Percentiles rank a stretch among this genome's conserved stretches.
These are phyloP conservation scores for Epinephelus fuscoguttatus DNA, from an alignment of 2,113 vertebrate species.

Conservation along the genomic window DNA sequence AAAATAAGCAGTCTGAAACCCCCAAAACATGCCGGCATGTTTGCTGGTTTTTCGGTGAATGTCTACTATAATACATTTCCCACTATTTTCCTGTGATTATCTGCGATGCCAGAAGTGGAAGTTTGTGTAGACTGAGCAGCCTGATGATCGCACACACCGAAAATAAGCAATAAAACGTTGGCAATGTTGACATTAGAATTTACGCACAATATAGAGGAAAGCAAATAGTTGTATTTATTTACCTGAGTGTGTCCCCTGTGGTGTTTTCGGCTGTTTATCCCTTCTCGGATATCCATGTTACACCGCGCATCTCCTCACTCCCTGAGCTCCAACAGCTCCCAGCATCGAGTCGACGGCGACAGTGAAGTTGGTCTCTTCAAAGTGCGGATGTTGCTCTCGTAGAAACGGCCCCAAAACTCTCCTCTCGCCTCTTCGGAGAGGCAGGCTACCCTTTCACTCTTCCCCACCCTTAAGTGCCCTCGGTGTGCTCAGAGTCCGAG, in stretches of 20 bases:
- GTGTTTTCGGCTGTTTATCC: conserved; percentile 42
- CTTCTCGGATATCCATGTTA: conserved; percentile 77
- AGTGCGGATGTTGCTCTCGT: conserved; percentile 39
- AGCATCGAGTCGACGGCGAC: conserved; percentile 35
- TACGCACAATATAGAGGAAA: neutral
- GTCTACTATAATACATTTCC: neutral
- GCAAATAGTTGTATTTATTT: neutral
- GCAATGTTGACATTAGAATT: neutral
- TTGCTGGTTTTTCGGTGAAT: neutral
- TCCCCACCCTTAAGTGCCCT: neutral
- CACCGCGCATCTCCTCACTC: conserved; percentile 61
- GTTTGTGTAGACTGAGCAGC: conserved; percentile 23
- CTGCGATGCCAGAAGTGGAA: conserved; percentile 9
- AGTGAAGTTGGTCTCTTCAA: conserved; percentile 52
- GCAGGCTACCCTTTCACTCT: neutral
- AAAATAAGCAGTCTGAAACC: neutral
- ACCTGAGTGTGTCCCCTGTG: conserved; percentile 62
- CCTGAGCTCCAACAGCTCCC: conserved; percentile 26
- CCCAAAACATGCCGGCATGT: neutral
- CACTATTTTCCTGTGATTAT: neutral
- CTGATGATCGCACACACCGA: neutral
- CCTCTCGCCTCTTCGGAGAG: neutral
- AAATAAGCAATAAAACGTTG: neutral
- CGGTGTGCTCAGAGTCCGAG: neutral
- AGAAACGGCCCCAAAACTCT: conserved; percentile 45